Conservation (phyloP, 2,797 vertebrate species). For the Allochrocebus solatus region DNA sequence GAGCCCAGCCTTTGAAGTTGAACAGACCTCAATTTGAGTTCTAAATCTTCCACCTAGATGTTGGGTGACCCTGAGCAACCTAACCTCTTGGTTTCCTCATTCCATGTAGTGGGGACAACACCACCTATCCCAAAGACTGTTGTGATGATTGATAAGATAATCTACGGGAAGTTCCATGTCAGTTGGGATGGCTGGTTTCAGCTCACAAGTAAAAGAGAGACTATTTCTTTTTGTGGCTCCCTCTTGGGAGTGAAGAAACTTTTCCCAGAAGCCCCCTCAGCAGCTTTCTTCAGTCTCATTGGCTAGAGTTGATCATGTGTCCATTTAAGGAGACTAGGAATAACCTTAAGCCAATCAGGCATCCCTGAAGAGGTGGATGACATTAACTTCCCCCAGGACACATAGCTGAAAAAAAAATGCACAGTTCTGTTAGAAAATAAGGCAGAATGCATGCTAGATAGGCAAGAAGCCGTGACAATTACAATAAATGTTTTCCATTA, state of each 20-base stretch:
- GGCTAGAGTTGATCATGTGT: neutral
- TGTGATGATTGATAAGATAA: conserved; percentile 30
- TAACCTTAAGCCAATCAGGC: conserved; percentile 11
- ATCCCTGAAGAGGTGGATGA: neutral
- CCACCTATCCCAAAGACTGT: conserved; percentile 35
- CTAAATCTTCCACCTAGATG: conserved; percentile 41
- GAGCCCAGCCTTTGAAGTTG: conserved; percentile 52
- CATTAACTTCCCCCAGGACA: neutral
- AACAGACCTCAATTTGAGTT: conserved; percentile 41
- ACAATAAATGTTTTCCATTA: neutral
- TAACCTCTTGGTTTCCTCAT: conserved; percentile 60
- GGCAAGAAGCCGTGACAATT: conserved; percentile 25
- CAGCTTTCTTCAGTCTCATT: conserved; percentile 13
- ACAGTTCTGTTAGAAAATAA: conserved; percentile 19
- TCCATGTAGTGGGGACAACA: neutral
- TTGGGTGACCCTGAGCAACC: conserved; percentile 51
- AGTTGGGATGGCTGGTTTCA: neutral
- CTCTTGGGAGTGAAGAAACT: neutral
- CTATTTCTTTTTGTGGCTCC: neutral
- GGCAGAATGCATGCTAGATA: neutral
- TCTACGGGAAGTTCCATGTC: conserved; percentile 36
- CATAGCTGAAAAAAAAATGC: neutral
- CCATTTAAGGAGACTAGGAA: neutral
- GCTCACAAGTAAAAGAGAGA: conserved; percentile 19
- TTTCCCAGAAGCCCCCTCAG: neutral